Conservation (phyloP, 2,888 invertebrate species). For the Drosophila histrio region DNA sequence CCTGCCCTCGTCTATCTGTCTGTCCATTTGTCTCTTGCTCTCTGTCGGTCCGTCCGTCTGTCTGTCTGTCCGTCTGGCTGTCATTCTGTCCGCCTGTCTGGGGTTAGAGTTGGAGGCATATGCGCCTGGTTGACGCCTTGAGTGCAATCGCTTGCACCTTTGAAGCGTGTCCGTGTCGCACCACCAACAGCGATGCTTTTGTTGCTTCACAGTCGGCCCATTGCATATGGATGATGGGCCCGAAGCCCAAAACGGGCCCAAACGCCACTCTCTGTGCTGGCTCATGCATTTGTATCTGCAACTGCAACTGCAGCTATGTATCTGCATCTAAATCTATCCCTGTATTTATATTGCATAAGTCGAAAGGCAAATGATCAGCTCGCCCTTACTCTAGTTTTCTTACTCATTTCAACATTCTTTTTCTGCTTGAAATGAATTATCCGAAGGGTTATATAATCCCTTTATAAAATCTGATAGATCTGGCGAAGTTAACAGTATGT, state of each 20-base stretch:
- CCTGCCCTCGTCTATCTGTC: slow-evolving; percentile 16
- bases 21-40: slow-evolving; percentile 21
- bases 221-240: slow-evolving; percentile 33
- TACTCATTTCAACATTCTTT: too few species aligned
- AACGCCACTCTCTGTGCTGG: slow-evolving; percentile 11
- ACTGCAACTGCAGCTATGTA: slow-evolving; percentile 3
- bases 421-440: too few species aligned
- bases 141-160: slow-evolving; percentile 79
- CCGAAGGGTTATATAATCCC: too few species aligned
- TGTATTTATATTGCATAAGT: slow-evolving; percentile 38
- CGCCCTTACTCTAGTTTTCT: slow-evolving; percentile 3
- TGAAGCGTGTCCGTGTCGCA: slow-evolving; percentile 73
- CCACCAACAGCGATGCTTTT: slow-evolving; percentile 65
- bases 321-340: slow-evolving; percentile 13
- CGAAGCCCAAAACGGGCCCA: slow-evolving; percentile 1
- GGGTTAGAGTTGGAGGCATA: slow-evolving; percentile 28
- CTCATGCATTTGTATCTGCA: slow-evolving; percentile 20
- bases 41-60: slow-evolving; percentile 19
- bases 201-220: slow-evolving; percentile 28
- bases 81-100: slow-evolving; percentile 18
- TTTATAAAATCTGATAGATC: too few species aligned
- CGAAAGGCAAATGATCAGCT: slow-evolving; percentile 43
- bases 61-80: slow-evolving; percentile 21
- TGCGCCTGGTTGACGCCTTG: slow-evolving; percentile 71
- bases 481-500: not conserved